Conservation (phyloP, 2,888 invertebrate species). For the Caenorhabditis imperialis region DNA sequence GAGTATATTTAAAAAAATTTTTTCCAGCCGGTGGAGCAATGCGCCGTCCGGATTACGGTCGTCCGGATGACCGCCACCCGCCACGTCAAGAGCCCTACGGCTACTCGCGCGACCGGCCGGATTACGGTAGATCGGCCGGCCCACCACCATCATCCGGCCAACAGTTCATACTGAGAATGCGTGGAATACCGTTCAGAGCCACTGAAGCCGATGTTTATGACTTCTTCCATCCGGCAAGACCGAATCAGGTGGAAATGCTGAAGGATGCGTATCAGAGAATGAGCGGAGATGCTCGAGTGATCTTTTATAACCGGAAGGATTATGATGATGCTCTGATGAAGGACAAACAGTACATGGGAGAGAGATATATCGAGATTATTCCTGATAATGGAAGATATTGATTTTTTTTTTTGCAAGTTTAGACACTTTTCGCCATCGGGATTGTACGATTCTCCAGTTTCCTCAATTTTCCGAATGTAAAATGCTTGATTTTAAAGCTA, state of each 20-base stretch:
- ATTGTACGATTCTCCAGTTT: not conserved
- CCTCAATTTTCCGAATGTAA: too few relatives aligned
- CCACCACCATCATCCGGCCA: conserved; percentile 7
- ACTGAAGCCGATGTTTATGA: conserved; percentile 59
- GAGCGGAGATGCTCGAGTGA: conserved; percentile 60
- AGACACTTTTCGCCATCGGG: conserved; percentile 11
- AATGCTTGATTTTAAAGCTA: too few relatives aligned
- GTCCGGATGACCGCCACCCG: conserved; percentile 43
- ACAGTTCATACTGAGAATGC: conserved; percentile 59
- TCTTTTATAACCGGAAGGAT: conserved; percentile 55
- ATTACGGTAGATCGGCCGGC: conserved; percentile 1
- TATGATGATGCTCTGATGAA: conserved; percentile 64
- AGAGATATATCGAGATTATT: conserved; percentile 56
- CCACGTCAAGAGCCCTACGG: conserved; percentile 41
- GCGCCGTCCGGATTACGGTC: conserved; percentile 43
- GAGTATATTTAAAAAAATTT: not conserved
- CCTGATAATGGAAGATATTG: conserved; percentile 55
- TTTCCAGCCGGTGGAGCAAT: conserved; percentile 46
- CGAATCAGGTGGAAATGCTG: conserved; percentile 56
- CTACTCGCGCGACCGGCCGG: conserved; percentile 30
- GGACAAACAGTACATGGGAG: conserved; percentile 65
- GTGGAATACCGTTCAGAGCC: conserved; percentile 65
- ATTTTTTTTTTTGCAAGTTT: conserved; percentile 28
- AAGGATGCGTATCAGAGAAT: conserved; percentile 57
- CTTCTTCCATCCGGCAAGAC: conserved; percentile 60